These are phyloP conservation scores for Oreochromis grahami DNA, from an alignment of 2,797 vertebrate genomes.

Conservation along the genomic window DNA sequence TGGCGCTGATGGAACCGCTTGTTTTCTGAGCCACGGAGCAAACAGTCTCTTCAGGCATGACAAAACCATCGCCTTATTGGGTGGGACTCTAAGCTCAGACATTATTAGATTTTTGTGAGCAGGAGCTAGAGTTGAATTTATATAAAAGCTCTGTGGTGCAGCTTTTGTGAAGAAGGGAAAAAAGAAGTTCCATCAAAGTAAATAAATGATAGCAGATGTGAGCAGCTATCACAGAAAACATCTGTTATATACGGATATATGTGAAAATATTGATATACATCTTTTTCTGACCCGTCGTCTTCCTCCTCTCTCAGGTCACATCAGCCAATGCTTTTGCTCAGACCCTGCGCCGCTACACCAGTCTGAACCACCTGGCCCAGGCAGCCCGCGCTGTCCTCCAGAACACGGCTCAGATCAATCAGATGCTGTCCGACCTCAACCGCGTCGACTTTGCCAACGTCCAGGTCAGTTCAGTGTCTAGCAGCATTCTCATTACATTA, in stretches of 20 bases:
- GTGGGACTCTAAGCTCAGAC: background rate
- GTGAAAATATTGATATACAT: background rate
- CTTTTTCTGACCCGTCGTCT: background rate
- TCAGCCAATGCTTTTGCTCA: slow-evolving; percentile 93
- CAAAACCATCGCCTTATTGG: background rate
- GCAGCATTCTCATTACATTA: background rate
- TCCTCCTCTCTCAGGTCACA: slow-evolving; percentile 65
- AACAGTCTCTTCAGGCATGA: background rate
- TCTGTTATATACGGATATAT: background rate
- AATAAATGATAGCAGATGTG: background rate
- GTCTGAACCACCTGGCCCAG: slow-evolving; percentile 92
- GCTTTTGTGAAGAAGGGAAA: background rate
- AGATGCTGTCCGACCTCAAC: slow-evolving; percentile 96
- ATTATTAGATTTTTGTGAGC: background rate
- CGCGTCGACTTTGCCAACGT: slow-evolving; percentile 94
- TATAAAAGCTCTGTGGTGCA: background rate
- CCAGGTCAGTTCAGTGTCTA: slow-evolving; percentile 75
- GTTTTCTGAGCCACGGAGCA: background rate
- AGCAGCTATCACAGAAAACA: background rate
- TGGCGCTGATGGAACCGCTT: background rate
- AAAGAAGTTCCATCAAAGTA: background rate
- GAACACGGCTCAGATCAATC: slow-evolving; percentile 94
- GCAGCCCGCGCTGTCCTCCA: slow-evolving; percentile 92
- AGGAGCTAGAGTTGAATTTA: background rate
- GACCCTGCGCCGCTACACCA: slow-evolving; percentile 93